Base-by-base conservation (phyloP, 2,888 invertebrate species). In the Nymphalis c-album region DNA sequence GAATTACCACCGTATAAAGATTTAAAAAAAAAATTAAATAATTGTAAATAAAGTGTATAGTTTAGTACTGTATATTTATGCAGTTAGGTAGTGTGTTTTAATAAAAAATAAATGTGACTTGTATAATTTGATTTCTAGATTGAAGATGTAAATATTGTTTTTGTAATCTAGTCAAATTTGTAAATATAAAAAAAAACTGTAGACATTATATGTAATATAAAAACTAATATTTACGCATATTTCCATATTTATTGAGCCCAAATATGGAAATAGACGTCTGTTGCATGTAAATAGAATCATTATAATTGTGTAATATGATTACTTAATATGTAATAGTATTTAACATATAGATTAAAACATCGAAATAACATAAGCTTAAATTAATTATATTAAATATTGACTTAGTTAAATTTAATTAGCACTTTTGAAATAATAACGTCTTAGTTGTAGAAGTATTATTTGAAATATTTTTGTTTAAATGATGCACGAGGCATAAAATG, bases 211-310 rank as follows among this genome's bases (percentile, higher is more conserved):
- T 26, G 2, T 45, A 18, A 13, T 20, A 55, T 55, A 35, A 53
- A 53, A 31, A 31, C 7, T 13, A 53, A 13, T 4, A 53, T 20
- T 48, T 62, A 71, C 66, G 73, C 69, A 72, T 75, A 71, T 71
- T 73, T 73, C 71, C 73, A 75, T 78, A 76, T 78, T 77, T 74
- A 63, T 63, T 77, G 79, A 79, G 79, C 79, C 79, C 79, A 73
- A 77, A 78, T 78, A 77, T 75, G 76, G 73, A 72, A 74, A 70
- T 70, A 57, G 1, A 0, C 57, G 57, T 40, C n/a, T 57, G 3
- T 18, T 55, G 7, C 26, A 68, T 72, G 72, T 73, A 71, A 63
- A 58, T 48, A 55, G 40, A 40, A 26, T 20, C 13, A 22, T 26
- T 13, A 57, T 26, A 35, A 35, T n/a, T 57, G 40, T 53, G 20